Evolutionary conservation across 2,797 vertebrate species (phyloP), one percentile per base, ranked within the genome.

Genomic region (Callimico goeldii): DNA sequence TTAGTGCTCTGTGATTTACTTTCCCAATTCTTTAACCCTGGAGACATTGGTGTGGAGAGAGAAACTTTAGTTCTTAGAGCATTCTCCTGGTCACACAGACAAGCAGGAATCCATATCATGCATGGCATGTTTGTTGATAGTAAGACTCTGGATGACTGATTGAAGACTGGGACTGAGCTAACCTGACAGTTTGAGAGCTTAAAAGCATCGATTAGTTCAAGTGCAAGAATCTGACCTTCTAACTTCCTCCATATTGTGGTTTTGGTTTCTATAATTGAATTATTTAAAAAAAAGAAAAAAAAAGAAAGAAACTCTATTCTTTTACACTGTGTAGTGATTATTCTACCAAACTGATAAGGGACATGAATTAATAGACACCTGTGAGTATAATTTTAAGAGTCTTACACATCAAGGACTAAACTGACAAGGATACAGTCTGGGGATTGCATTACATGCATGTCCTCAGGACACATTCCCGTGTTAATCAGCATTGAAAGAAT

Each of bases 101-200:
- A 46, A 30, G 46, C 50, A 64, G 81, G 80, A 73, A 67, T 72
- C 64, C 41, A 83, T 75, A 91, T 82, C 77, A 55, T 1, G 6
- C 30, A 57, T 92, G 90, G 85, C 61, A 73, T 94, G 52, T 92
- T 93, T 92, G 82, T 91, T 76, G 94, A 90, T n/a, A 81, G 92
- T 39, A 46, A 88, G 72, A 84, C 73, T 90, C 70, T 39, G 30
- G 61, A 84, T 77, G 95, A 72, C 50, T 33, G 87, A 57, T 67
- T 64, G 81, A 89, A 91, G 95, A 84, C 3, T 58, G 94, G 94
- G 95, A 76, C 90, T 90, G 82, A 96, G 76, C 46, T 52, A 83
- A 92, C 11, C 26, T 97, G 96, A 88, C 88, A 90, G 90, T 4
- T 61, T 75, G 94, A 93, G 77, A 97, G 92, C 88, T 95, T 96